Evolutionary conservation across 2,888 invertebrate species (phyloP).

Genomic region (Pocota personata): DNA sequence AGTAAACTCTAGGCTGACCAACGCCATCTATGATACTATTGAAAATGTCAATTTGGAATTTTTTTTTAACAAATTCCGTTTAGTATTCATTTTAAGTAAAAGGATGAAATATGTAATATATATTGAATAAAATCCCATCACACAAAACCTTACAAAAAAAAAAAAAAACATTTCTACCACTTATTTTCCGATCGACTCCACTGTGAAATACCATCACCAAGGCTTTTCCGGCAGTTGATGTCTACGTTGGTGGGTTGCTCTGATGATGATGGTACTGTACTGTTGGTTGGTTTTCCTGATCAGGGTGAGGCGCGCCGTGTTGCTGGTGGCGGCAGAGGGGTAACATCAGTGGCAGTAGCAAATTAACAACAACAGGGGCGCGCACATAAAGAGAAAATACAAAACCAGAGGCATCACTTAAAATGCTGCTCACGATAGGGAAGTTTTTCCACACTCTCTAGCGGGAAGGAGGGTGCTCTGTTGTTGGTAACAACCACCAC

Average conservation of each 20-base stretch:
- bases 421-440: constrained; percentile 70
- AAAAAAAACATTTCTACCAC: neutral
- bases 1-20: too few species aligned
- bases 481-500: constrained; percentile 46
- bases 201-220: constrained; percentile 11
- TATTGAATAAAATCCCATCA: too few species aligned
- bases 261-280: constrained; percentile 44
- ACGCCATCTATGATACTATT: too few species aligned
- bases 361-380: constrained; percentile 68
- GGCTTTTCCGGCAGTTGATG: constrained; percentile 40
- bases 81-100: too few species aligned
- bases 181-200: constrained; percentile 7
- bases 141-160: neutral
- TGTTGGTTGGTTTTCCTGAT: constrained; percentile 50
- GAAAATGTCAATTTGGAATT: too few species aligned
- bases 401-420: constrained; percentile 70
- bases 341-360: constrained; percentile 51
- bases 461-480: neutral
- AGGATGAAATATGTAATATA: too few species aligned
- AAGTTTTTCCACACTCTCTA: constrained; percentile 29
- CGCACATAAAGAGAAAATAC: constrained; percentile 52
- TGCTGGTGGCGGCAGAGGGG: neutral
- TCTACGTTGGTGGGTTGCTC: constrained; percentile 4
- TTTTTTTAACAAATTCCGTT: too few species aligned
- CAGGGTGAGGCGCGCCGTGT: constrained; percentile 45